Conservation (phyloP, 2,888 invertebrate species). For the Drosophila peninsularis region DNA sequence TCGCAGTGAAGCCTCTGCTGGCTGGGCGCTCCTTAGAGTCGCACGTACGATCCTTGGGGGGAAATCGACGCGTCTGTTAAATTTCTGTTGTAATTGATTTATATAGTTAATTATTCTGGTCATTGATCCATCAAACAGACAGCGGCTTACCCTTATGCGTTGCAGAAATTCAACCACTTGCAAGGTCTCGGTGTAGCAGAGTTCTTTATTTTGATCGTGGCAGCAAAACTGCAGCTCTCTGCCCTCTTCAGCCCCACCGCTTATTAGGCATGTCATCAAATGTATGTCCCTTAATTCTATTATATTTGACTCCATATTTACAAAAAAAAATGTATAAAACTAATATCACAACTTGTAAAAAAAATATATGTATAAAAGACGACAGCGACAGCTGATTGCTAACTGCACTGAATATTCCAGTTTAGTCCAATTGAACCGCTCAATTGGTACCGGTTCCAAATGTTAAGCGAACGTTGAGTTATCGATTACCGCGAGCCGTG, state of each 20-base stretch:
- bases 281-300: constrained; percentile 9
- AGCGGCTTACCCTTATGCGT: constrained; percentile 47
- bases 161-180: constrained; percentile 11
- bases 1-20: constrained; percentile 34
- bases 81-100: constrained; percentile 45
- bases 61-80: constrained; percentile 80
- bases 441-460: constrained; percentile 4
- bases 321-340: neutral
- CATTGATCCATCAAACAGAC: too few species aligned
- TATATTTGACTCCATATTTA: constrained; percentile 38
- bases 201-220: constrained; percentile 15
- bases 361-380: neutral
- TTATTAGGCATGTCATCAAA: constrained; percentile 15
- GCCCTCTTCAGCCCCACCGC: neutral
- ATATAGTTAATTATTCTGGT: neutral
- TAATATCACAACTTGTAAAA: neutral
- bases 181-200: constrained; percentile 55
- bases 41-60: constrained; percentile 57
- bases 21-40: constrained; percentile 44
- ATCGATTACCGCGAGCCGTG: constrained; percentile 20
- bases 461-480: neutral
- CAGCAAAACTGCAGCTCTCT: constrained; percentile 28
- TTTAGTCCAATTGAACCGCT: neutral
- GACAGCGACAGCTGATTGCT: constrained; percentile 26
- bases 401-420: neutral